Percentiles rank a stretch among this genome's conserved stretches.
Evolutionary conservation across 2,888 invertebrate genomes (phyloP).

Genomic region (Hemistola chrysoprasaria): DNA sequence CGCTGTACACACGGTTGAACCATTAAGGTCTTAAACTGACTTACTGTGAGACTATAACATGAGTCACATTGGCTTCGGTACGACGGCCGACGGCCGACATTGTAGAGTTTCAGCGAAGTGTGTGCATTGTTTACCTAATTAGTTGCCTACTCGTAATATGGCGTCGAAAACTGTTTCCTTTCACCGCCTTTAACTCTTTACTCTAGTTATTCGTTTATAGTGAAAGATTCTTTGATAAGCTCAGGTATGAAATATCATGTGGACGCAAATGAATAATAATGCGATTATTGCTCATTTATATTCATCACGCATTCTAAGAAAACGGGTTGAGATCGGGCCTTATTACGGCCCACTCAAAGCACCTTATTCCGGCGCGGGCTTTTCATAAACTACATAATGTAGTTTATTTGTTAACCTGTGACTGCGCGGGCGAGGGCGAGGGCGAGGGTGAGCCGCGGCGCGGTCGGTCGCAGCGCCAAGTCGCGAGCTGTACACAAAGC

Average conservation of each 20-base stretch:
- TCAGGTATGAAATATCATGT: neutral
- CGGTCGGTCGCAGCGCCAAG: too few relatives aligned
- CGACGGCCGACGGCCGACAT: constrained; percentile 6
- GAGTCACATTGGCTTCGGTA: constrained; percentile 9
- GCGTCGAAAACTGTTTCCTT: too few relatives aligned
- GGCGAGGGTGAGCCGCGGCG: too few relatives aligned
- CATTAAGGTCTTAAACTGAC: constrained; percentile 23
- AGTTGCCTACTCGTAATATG: too few relatives aligned
- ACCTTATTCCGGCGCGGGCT: constrained; percentile 6
- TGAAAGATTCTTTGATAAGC: constrained; percentile 11
- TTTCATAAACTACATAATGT: constrained; percentile 16
- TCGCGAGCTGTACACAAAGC: constrained; percentile 21
- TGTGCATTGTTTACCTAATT: constrained; percentile 9
- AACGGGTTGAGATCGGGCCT: constrained; percentile 5
- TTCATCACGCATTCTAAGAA: constrained; percentile 9
- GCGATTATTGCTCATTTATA: constrained; percentile 9
- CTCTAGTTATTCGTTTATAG: constrained; percentile 3
- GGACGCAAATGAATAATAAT: too few relatives aligned
- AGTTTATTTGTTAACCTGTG: constrained; percentile 19
- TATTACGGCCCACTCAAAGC: constrained; percentile 6
- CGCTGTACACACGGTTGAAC: constrained; percentile 16
- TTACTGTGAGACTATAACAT: constrained; percentile 17
- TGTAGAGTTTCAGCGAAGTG: constrained; percentile 6
- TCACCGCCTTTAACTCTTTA: constrained; percentile 4
- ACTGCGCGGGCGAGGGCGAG: constrained; percentile 1